These are phyloP conservation scores for Zygogramma bicolorata DNA, from an alignment of 2,888 invertebrate genomes.

Conservation along the genomic window DNA sequence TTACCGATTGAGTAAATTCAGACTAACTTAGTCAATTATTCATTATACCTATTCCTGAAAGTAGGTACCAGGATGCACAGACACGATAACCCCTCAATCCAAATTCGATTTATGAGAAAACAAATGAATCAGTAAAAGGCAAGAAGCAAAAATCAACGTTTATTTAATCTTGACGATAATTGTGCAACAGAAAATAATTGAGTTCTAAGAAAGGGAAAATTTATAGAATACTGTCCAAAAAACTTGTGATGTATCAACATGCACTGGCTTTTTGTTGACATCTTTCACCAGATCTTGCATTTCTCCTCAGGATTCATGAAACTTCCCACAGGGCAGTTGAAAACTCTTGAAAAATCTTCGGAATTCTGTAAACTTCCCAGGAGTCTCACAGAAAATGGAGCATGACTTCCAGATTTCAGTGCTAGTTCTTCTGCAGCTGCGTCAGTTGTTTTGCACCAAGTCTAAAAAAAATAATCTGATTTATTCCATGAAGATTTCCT, in stretches of 20 bases:
- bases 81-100: too few relatives aligned
- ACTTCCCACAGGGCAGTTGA: constrained; percentile 69
- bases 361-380: constrained; percentile 79
- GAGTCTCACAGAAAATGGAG: constrained; percentile 78
- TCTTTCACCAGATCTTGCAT: constrained; percentile 69
- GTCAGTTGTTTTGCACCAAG: constrained; percentile 87
- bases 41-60: too few relatives aligned
- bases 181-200: background rate
- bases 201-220: too few relatives aligned
- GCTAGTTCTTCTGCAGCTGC: constrained; percentile 66
- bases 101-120: too few relatives aligned
- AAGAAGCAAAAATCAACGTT: too few relatives aligned
- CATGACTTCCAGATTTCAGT: constrained; percentile 73
- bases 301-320: constrained; percentile 70
- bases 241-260: background rate
- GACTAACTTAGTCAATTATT: too few relatives aligned
- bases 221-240: background rate
- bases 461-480: constrained; percentile 66
- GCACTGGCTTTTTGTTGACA: background rate
- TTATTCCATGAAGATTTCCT: background rate
- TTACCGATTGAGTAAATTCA: too few relatives aligned
- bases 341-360: constrained; percentile 77
- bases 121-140: too few relatives aligned
- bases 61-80: too few relatives aligned
- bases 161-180: too few relatives aligned